Evolutionary conservation across 2,888 invertebrate species (phyloP).

Genomic region (Tenthredo amoena): DNA sequence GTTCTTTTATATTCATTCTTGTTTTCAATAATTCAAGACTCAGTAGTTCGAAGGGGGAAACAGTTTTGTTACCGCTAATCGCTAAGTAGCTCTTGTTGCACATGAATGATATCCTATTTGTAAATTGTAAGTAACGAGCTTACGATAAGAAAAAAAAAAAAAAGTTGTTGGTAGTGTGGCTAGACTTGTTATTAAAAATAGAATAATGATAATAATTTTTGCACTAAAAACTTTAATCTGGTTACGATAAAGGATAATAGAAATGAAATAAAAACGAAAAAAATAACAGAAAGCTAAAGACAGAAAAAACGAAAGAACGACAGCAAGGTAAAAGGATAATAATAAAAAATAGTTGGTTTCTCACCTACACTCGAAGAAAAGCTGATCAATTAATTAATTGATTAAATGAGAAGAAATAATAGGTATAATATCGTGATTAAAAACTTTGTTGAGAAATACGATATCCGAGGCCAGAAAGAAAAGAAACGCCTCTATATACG

Average conservation of each 20-base stretch:
- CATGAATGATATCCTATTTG: conserved; percentile 22
- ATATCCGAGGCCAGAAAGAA: background rate
- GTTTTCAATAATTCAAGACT: background rate
- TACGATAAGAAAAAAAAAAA: conserved; percentile 3
- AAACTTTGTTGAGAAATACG: background rate
- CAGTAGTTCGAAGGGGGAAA: background rate
- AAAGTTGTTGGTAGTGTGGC: conserved; percentile 51
- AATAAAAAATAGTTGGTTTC: background rate
- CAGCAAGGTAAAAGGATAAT: background rate
- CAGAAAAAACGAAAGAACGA: background rate
- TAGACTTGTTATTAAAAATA: conserved; percentile 48
- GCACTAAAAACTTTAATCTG: conserved; percentile 34
- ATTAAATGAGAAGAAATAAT: background rate
- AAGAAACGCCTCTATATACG: background rate
- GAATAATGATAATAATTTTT: conserved; percentile 42
- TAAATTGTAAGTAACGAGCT: conserved; percentile 38
- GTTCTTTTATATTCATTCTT: background rate
- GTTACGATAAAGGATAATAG: background rate
- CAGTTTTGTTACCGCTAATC: conserved; percentile 25
- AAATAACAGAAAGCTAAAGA: background rate
- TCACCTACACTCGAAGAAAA: background rate
- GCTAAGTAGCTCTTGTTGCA: conserved; percentile 17
- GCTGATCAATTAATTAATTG: background rate
- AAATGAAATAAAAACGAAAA: background rate
- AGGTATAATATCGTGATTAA: background rate